Percentiles rank a stretch among this genome's conserved stretches.
Evolutionary conservation across 2,113 vertebrate species (phyloP).

Genomic region (Sterrhoptilus dennistouni): DNA sequence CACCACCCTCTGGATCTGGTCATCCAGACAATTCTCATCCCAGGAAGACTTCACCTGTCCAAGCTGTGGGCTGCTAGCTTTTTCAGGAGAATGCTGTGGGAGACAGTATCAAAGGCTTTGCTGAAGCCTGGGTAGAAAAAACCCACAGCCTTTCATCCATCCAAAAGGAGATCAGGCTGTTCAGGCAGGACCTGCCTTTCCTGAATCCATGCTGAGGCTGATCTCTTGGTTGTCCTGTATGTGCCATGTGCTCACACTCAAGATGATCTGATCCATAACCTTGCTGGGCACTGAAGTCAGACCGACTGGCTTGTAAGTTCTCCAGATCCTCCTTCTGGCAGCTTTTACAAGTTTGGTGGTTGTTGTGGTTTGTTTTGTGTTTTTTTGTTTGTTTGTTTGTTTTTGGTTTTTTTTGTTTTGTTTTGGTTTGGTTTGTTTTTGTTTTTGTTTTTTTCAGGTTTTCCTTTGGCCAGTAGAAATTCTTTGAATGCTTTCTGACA

Average conservation of each 20-base stretch:
- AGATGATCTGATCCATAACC: not conserved
- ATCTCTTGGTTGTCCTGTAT: not conserved
- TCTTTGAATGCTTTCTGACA: not conserved
- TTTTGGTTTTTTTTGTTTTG: no score
- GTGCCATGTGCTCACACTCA: no score
- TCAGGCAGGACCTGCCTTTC: not conserved
- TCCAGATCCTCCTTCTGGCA: not conserved
- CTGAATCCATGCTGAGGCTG: not conserved
- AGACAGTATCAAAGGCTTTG: not conserved
- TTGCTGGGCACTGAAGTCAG: not conserved
- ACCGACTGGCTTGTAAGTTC: not conserved
- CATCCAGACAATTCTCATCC: not conserved
- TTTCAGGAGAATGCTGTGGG: not conserved
- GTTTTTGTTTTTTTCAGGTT: not conserved
- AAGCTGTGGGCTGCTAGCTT: not conserved
- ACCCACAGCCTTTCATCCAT: not conserved
- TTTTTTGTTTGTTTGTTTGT: not conserved
- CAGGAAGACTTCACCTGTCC: not conserved
- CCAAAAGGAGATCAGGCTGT: not conserved
- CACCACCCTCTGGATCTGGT: not conserved
- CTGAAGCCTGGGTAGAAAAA: not conserved
- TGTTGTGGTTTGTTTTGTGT: no score
- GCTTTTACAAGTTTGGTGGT: not conserved
- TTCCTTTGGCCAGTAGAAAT: not conserved
- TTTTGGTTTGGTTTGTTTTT: no score